phyloP scores from a whole-genome alignment of 1,140 invertebrate genomes.

The Hylyphantes graminicola region DNA sequence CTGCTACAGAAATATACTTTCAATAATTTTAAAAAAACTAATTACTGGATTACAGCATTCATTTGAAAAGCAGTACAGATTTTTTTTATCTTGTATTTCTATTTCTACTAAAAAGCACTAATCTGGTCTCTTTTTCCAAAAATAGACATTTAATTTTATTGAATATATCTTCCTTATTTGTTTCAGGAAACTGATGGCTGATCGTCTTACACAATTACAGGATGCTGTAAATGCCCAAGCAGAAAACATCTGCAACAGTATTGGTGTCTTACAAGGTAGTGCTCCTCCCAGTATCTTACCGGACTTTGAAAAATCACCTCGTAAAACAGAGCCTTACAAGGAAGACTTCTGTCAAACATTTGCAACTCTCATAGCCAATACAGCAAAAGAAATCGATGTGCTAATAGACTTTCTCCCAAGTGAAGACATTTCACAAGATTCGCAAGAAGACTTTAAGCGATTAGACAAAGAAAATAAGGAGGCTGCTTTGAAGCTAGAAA shows the following conservation, averaged over 20 bases:
- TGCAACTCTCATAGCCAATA: constrained; percentile 81
- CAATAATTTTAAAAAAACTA: too few species aligned
- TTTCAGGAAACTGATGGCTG: constrained; percentile 66
- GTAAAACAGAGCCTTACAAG: constrained; percentile 85
- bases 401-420: constrained; percentile 96
- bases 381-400: constrained; percentile 97
- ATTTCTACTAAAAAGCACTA: too few species aligned
- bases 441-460: constrained; percentile 86
- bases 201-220: constrained; percentile 95
- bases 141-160: neutral
- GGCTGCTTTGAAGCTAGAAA: constrained; percentile 81
- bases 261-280: constrained; percentile 94
- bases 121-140: too few species aligned
- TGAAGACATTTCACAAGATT: constrained; percentile 92
- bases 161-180: neutral
- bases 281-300: constrained; percentile 92
- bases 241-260: constrained; percentile 97
- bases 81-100: too few species aligned
- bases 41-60: too few species aligned
- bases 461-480: constrained; percentile 94
- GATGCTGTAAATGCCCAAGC: constrained; percentile 98
- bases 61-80: too few species aligned
- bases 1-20: too few species aligned
- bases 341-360: constrained; percentile 81
- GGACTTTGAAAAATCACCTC: constrained; percentile 88